A percentile compares a stretch with the other conserved stretches of the same genome.
Evolutionary conservation across 2,888 invertebrate genomes (phyloP).

Genomic region (Ornithoptera alexandrae): DNA sequence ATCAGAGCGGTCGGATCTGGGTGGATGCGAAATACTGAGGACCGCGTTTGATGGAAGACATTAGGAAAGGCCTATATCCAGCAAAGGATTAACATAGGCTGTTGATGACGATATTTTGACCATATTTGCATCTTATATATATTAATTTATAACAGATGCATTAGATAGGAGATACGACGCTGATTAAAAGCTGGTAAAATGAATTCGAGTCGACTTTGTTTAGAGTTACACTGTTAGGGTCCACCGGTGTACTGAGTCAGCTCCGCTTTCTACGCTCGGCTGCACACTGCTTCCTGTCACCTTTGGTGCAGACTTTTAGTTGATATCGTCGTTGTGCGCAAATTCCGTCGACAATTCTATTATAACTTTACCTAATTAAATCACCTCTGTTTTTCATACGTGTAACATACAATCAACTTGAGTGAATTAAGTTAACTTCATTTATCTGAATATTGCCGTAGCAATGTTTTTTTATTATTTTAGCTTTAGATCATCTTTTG

Average conservation of each 20-base stretch:
- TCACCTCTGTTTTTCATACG: constrained; percentile 26
- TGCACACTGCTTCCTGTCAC: constrained; percentile 75
- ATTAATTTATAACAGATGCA: too few species aligned
- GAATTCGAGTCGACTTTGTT: constrained; percentile 26
- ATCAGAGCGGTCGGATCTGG: too few species aligned
- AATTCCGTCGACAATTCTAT: constrained; percentile 55
- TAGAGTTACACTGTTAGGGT: constrained; percentile 51
- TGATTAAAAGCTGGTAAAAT: background rate
- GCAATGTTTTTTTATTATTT: background rate
- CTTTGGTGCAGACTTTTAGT: constrained; percentile 73
- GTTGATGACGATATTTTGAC: too few species aligned
- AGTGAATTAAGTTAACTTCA: constrained; percentile 1
- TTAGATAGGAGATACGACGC: too few species aligned
- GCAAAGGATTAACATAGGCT: too few species aligned
- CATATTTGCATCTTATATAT: too few species aligned
- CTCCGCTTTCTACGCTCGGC: constrained; percentile 62
- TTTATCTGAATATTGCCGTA: background rate
- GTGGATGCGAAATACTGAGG: too few species aligned
- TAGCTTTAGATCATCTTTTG: background rate
- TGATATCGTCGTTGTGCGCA: constrained; percentile 73
- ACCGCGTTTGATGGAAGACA: too few species aligned
- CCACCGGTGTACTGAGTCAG: constrained; percentile 63
- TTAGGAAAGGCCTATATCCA: too few species aligned
- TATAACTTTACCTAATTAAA: constrained; percentile 36
- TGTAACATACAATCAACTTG: constrained; percentile 5